Evolutionary conservation across 2,113 vertebrate species (phyloP).

Genomic region (Nyctereutes procyonoides): DNA sequence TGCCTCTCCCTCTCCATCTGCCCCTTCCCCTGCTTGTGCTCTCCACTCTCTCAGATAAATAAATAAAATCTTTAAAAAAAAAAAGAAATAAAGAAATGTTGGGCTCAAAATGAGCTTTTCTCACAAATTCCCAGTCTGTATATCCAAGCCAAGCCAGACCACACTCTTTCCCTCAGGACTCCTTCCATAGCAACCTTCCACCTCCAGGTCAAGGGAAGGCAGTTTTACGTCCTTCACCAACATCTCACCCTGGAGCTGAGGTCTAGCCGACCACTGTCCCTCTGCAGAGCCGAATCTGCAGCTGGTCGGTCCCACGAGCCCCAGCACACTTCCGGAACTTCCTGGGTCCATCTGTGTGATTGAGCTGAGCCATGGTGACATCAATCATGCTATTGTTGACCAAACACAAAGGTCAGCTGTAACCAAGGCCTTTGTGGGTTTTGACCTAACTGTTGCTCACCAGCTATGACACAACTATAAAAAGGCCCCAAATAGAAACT

Average conservation of each 20-base stretch:
- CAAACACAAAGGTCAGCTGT: slow-evolving; percentile 62
- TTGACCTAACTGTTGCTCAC: slow-evolving; percentile 58
- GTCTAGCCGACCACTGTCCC: not conserved
- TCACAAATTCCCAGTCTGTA: not conserved
- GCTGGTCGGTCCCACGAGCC: not conserved
- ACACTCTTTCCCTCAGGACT: not conserved
- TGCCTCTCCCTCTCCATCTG: no score
- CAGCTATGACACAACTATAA: slow-evolving; percentile 15
- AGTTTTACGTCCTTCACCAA: not conserved
- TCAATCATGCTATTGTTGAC: slow-evolving; percentile 69
- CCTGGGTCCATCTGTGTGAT: not conserved
- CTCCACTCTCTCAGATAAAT: no score
- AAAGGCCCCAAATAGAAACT: slow-evolving; percentile 64
- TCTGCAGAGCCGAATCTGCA: not conserved
- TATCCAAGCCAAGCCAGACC: not conserved
- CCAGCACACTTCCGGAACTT: not conserved
- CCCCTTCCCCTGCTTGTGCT: no score
- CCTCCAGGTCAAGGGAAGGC: not conserved
- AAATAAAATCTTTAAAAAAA: no score
- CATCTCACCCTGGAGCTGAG: not conserved
- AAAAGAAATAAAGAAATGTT: not conserved
- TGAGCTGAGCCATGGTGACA: slow-evolving; percentile 50
- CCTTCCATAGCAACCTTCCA: not conserved
- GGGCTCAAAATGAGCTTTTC: not conserved
- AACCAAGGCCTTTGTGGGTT: slow-evolving; percentile 65